These are phyloP conservation scores for Zootermopsis nevadensis DNA, from an alignment of 2,888 invertebrate species.

Conservation along the genomic window DNA sequence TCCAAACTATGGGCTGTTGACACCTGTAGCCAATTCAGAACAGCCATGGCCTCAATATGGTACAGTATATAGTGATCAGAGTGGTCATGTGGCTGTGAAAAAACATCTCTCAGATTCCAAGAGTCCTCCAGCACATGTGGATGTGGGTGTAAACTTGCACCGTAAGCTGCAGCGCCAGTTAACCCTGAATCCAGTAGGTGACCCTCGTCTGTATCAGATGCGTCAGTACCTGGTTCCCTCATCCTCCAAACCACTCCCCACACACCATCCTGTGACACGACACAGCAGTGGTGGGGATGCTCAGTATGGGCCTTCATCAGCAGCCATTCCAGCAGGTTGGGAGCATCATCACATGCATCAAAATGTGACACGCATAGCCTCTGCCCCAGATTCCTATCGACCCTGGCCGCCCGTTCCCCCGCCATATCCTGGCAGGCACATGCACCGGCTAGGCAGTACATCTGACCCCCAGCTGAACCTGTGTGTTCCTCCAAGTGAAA, in stretches of 20 bases:
- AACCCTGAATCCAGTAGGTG: constrained; percentile 83
- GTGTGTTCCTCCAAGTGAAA: constrained; percentile 60
- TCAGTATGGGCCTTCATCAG: constrained; percentile 23
- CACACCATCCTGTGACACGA: constrained; percentile 53
- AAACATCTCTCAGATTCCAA: constrained; percentile 61
- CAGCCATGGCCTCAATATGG: constrained; percentile 51
- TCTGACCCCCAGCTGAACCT: constrained; percentile 76
- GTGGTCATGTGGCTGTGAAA: constrained; percentile 62
- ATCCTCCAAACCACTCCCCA: constrained; percentile 54
- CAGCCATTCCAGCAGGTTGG: constrained; percentile 56
- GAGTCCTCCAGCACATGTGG: constrained; percentile 39
- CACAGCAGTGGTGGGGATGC: constrained; percentile 46
- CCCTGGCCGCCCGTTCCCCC: constrained; percentile 61
- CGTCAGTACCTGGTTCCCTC: constrained; percentile 55
- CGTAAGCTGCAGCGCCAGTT: constrained; percentile 83
- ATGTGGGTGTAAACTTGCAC: constrained; percentile 72
- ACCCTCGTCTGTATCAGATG: constrained; percentile 74
- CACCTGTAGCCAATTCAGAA: constrained; percentile 48
- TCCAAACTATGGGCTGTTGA: constrained; percentile 53
- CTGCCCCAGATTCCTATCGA: constrained; percentile 75
- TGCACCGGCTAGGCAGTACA: constrained; percentile 66
- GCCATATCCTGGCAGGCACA: constrained; percentile 59
- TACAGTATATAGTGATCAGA: constrained; percentile 48
- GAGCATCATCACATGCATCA: constrained; percentile 62
- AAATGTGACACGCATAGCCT: constrained; percentile 78